phyloP scores from a whole-genome alignment of 2,888 invertebrate species.

The Linnaemya vulpina region DNA sequence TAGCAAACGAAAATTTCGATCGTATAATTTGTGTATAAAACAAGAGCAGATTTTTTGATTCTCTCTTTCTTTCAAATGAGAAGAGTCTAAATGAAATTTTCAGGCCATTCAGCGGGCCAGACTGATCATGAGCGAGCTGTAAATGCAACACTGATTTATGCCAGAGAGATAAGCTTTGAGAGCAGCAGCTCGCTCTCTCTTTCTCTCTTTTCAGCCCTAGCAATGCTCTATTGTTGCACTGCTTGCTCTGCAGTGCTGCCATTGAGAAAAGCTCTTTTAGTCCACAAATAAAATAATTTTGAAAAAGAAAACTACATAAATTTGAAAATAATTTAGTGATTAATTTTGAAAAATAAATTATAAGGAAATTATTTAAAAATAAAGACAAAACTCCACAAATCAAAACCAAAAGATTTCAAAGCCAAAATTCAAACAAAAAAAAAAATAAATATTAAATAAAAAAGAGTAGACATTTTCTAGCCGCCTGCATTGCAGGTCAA shows the following conservation, averaged over 20 bases:
- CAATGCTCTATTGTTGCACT: background rate
- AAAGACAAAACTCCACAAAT: slow-evolving; percentile 66
- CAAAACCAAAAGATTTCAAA: slow-evolving; percentile 62
- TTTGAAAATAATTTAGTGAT: slow-evolving; percentile 35
- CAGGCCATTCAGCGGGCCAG: too few species aligned
- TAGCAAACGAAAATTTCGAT: too few species aligned
- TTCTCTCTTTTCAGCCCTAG: too few species aligned
- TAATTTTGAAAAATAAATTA: slow-evolving; percentile 29
- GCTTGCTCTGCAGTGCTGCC: background rate
- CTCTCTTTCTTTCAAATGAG: too few species aligned
- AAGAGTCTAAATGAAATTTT: too few species aligned
- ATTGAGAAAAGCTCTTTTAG: background rate
- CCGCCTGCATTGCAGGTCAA: slow-evolving; percentile 29
- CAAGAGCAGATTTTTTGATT: too few species aligned
- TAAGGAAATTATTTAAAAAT: too few species aligned
- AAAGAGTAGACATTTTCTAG: slow-evolving; percentile 45
- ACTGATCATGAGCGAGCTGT: too few species aligned
- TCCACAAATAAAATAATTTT: slow-evolving; percentile 45
- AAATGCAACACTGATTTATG: too few species aligned
- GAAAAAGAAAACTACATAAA: slow-evolving; percentile 51
- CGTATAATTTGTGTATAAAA: too few species aligned
- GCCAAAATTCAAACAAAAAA: slow-evolving; percentile 72
- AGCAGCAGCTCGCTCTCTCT: too few species aligned
- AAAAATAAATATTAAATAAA: slow-evolving; percentile 50
- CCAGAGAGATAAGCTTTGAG: too few species aligned